These are phyloP conservation scores for Urophycis tenuis DNA, from an alignment of 2,797 vertebrate species.

Conservation along the genomic window DNA sequence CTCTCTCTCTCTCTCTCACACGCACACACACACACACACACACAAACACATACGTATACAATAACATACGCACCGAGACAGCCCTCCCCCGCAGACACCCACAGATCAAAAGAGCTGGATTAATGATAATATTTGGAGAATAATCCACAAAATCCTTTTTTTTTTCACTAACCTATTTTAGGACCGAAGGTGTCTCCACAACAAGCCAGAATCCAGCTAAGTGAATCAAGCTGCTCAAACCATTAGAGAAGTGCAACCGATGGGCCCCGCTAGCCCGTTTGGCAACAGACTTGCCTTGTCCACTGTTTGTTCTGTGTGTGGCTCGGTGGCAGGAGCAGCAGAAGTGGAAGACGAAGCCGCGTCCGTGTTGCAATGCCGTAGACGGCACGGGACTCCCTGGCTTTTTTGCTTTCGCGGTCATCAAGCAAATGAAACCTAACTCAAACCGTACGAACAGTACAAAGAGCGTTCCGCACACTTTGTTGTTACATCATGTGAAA, in stretches of 20 bases:
- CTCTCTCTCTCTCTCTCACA: no score
- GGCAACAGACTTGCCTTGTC: neutral
- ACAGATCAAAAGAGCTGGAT: neutral
- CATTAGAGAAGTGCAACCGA: neutral
- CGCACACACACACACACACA: neutral
- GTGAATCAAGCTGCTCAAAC: neutral
- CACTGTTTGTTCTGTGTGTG: neutral
- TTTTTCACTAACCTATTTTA: no score
- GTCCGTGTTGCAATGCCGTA: neutral
- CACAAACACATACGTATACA: no score
- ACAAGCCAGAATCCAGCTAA: neutral
- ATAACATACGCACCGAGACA: neutral
- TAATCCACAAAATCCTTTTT: no score
- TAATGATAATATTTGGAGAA: neutral
- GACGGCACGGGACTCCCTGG: neutral
- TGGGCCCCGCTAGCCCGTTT: neutral
- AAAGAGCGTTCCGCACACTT: no score
- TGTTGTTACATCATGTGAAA: no score
- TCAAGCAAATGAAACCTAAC: neutral
- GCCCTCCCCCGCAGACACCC: neutral
- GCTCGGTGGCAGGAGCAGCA: neutral
- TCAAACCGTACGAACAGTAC: neutral
- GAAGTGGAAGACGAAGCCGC: neutral
- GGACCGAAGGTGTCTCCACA: neutral
- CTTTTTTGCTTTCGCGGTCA: no score